These are phyloP conservation scores for Octopus sinensis DNA, from an alignment of 1,140 invertebrate species.

Conservation along the genomic window DNA sequence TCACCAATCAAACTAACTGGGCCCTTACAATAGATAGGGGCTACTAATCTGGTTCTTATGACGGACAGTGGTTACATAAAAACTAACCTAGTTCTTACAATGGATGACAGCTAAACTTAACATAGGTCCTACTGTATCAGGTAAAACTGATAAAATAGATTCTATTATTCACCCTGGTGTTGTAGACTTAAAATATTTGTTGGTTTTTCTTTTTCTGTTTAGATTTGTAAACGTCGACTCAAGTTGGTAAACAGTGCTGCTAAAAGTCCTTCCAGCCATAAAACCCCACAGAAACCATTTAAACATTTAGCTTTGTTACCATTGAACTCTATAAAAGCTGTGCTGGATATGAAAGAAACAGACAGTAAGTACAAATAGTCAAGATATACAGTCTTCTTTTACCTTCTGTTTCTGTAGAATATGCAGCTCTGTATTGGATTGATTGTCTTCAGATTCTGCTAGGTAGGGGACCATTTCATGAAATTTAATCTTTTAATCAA, in stretches of 20 bases:
- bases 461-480: no score
- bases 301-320: conserved; percentile 88
- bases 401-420: no score
- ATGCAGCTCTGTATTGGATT: no score
- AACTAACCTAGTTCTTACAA: neutral
- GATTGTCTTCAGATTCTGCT: no score
- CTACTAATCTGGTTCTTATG: neutral
- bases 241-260: conserved; percentile 29
- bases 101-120: neutral
- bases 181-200: neutral
- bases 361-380: conserved; percentile 62
- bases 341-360: conserved; percentile 83
- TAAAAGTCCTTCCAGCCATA: conserved; percentile 57
- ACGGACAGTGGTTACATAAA: neutral
- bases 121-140: neutral
- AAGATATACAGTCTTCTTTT: no score
- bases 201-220: conserved; percentile 21
- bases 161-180: neutral
- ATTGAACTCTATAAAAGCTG: conserved; percentile 80
- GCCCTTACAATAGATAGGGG: neutral
- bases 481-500: no score
- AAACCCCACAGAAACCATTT: conserved; percentile 73
- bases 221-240: conserved; percentile 76
- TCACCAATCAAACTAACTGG: no score
- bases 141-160: neutral